These are phyloP conservation scores for Holothuria scabra DNA, from an alignment of 53 echinoderm and acorn worm species.

Conservation along the genomic window DNA sequence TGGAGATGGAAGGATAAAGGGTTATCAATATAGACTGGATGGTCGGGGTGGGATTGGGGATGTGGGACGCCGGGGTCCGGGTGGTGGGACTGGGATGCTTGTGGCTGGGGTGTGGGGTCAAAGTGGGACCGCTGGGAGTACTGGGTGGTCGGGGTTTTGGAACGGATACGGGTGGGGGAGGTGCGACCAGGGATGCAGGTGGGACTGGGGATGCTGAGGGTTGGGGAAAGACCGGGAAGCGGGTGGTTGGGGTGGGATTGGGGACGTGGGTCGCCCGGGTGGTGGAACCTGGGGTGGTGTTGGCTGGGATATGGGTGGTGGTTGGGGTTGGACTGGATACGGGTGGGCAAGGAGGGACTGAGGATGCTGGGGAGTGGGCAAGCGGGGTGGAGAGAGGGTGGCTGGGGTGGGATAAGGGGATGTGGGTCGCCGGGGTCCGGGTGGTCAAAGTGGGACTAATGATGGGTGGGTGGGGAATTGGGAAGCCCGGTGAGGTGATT, in stretches of 20 bases:
- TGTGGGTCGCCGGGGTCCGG: not conserved
- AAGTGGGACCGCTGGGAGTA: no score
- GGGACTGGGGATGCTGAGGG: no score
- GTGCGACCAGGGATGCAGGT: no score
- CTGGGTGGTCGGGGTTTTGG: no score
- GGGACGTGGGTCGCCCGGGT: not conserved
- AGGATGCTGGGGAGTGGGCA: not conserved
- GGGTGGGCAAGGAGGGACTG: not conserved
- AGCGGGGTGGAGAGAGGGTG: not conserved
- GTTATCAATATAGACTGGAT: no score
- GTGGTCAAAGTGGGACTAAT: not conserved
- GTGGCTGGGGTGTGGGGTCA: no score
- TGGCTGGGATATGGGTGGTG: not conserved
- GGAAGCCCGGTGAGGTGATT: not conserved
- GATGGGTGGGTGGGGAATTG: not conserved
- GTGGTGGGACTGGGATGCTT: no score
- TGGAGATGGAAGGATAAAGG: no score
- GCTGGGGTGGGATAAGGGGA: not conserved
- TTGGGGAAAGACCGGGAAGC: no score
- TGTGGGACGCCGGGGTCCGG: no score
- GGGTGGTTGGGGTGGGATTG: not conserved
- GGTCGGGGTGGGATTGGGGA: no score
- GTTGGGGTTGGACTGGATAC: not conserved
- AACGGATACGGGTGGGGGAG: no score
- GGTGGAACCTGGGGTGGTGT: not conserved